A percentile compares a stretch with the other conserved stretches of the same genome.
These are phyloP conservation scores for Drosophila leontia DNA, from an alignment of 1,140 invertebrate genomes.

Conservation along the genomic window DNA sequence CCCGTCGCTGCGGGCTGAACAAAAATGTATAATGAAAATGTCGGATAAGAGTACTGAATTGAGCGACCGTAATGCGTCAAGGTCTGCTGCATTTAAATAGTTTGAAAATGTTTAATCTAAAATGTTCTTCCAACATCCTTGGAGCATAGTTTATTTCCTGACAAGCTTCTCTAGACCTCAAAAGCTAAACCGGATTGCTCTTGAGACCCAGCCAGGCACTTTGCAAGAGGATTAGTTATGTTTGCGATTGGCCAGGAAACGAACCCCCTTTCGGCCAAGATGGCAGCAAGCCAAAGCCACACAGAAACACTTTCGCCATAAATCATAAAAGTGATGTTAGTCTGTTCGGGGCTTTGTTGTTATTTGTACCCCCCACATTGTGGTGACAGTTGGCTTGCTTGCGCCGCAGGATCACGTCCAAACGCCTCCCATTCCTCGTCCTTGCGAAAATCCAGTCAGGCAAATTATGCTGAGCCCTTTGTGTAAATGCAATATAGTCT, in stretches of 20 bases:
- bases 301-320: slow-evolving; percentile 27
- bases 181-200: not conserved
- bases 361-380: slow-evolving; percentile 16
- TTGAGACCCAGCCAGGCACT: slow-evolving; percentile 5
- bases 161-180: not conserved
- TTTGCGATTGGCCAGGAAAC: slow-evolving; percentile 16
- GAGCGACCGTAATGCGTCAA: slow-evolving; percentile 13
- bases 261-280: slow-evolving; percentile 15
- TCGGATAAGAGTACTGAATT: slow-evolving; percentile 1
- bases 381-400: slow-evolving; percentile 38
- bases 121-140: not conserved
- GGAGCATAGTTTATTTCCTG: slow-evolving; percentile 1
- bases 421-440: not conserved
- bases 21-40: slow-evolving; percentile 29
- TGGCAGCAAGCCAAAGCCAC: slow-evolving; percentile 9
- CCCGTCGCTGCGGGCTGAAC: slow-evolving; percentile 11
- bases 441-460: slow-evolving; percentile 18
- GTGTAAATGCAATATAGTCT: slow-evolving; percentile 24
- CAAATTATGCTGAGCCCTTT: slow-evolving; percentile 29
- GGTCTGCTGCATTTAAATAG: slow-evolving; percentile 3
- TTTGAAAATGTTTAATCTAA: slow-evolving; percentile 9
- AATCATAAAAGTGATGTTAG: slow-evolving; percentile 35
- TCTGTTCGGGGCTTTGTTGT: not conserved
- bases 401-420: slow-evolving; percentile 9
- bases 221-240: slow-evolving; percentile 31